Percentiles rank a stretch among this genome's conserved stretches.
phyloP scores from a whole-genome alignment of 2,113 vertebrate genomes.

The Chlorodrepanis virens region DNA sequence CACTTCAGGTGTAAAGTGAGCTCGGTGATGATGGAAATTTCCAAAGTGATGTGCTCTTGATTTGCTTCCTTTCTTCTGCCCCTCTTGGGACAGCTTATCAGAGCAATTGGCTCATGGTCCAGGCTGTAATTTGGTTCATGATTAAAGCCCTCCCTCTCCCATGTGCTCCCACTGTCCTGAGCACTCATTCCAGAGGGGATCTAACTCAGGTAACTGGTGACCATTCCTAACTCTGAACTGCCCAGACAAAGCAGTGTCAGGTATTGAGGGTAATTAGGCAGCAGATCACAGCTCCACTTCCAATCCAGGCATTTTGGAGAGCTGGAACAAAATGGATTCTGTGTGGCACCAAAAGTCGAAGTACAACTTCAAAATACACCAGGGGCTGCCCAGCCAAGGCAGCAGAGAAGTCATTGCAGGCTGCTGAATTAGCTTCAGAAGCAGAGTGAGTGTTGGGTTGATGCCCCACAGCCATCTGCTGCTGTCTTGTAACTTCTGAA shows the following conservation, averaged over 20 bases:
- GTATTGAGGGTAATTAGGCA: rapidly evolving
- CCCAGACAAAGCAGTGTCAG: not conserved
- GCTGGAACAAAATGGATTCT: not conserved
- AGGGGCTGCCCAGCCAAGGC: not conserved
- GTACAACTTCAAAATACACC: not conserved
- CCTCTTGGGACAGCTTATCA: not conserved
- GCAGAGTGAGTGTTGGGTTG: not conserved
- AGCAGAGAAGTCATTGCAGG: not conserved
- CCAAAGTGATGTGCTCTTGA: slow-evolving; percentile 36
- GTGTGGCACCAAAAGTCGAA: not conserved
- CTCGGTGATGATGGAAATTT: slow-evolving; percentile 67
- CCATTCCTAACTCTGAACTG: not conserved
- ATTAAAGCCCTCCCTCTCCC: not conserved
- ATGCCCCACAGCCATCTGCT: not conserved
- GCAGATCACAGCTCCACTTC: not conserved
- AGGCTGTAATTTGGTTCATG: not conserved
- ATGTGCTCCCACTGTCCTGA: not conserved
- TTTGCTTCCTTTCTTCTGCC: slow-evolving; percentile 66
- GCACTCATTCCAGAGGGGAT: not conserved
- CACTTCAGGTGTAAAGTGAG: slow-evolving; percentile 62
- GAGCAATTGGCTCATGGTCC: not conserved
- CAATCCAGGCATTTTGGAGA: not conserved
- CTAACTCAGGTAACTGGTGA: not conserved
- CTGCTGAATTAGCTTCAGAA: not conserved
- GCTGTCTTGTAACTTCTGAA: not conserved